Conservation (phyloP, 92 coral and sea anemone species). For the Ricordea florida region DNA sequence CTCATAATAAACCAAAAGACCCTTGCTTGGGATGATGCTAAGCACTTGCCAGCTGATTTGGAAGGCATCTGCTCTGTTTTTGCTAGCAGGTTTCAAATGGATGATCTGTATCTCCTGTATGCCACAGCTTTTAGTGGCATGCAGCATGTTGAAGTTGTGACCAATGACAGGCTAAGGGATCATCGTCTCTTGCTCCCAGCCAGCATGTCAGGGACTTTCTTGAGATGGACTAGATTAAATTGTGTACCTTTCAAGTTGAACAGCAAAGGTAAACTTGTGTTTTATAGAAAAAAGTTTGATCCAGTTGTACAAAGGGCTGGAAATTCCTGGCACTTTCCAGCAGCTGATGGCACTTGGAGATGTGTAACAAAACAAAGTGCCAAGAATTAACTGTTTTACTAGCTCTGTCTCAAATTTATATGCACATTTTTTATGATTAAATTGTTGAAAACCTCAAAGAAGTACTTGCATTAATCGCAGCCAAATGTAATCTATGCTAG, state of each 20-base stretch:
- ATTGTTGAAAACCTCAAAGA: too few relatives aligned
- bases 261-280: slow-evolving; percentile 28
- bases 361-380: slow-evolving; percentile 68
- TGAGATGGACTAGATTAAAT: slow-evolving; percentile 87
- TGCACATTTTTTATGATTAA: too few relatives aligned
- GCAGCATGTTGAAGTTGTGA: slow-evolving; percentile 61
- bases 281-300: slow-evolving; percentile 71
- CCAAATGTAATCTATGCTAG: too few relatives aligned
- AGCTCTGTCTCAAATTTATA: too few relatives aligned
- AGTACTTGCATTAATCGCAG: too few relatives aligned
- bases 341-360: slow-evolving; percentile 75
- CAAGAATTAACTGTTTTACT: too few relatives aligned
- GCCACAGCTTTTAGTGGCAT: slow-evolving; percentile 84
- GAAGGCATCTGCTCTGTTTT: slow-evolving; percentile 27
- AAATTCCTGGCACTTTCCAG: slow-evolving; percentile 85
- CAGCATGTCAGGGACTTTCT: slow-evolving; percentile 59
- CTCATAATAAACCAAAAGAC: slow-evolving; percentile 68
- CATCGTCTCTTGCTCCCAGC: slow-evolving; percentile 74
- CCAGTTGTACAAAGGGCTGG: slow-evolving; percentile 85
- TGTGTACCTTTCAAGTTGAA: slow-evolving; percentile 57
- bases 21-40: slow-evolving; percentile 36
- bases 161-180: slow-evolving; percentile 87
- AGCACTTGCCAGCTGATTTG: slow-evolving; percentile 31
- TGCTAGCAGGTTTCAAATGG: slow-evolving; percentile 40
- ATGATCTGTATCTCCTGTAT: slow-evolving; percentile 83